Evolutionary conservation across 2,113 vertebrate species (phyloP), one percentile per base, ranked within the genome.

Genomic region (Trematocara zebra): DNA sequence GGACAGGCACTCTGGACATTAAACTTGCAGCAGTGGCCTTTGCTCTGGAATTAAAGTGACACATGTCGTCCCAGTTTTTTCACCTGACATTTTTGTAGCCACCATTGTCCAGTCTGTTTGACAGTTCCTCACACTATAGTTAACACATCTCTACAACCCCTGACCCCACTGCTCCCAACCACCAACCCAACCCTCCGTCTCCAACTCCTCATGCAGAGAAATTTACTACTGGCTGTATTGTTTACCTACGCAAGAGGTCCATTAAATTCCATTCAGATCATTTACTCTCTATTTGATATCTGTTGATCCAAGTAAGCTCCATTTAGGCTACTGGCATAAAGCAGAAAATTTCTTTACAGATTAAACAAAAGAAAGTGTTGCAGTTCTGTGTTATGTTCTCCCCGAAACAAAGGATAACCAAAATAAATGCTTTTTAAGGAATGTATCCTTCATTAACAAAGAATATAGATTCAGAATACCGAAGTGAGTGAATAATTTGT

Each of bases 41-140:
- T 81, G 85, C 83, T 47, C 47, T 28, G 47, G 93, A 95, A 94
- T 95, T 91, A 94, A 95, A 95, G 93, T 94, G 95, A 95, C 95
- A 95, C 89, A 94, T 95, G 95, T 95, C 94, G 64, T 91, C 87
- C 64, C 85, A 88, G 90, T 90, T 95, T 93, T 89, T 91, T 94
- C 92, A 95, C 94, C 92, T 93, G 93, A 94, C 92, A 92, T 91
- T 91, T 90, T 74, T 89, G 89, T 89, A 82, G 86, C 64, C 87
- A 69, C 93, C 74, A 85, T 91, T 80, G 80, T 91, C 89, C 86
- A 90, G 89, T 42, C 53, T 82, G 52, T 88, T 85, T 93, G 92
- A 93, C 92, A 94, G 80, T 53, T 20, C 84, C 80, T 83, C 76
- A 91, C 89, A 87, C 82, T 86, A 78, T 42, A 42, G 67, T 85